phyloP scores from a whole-genome alignment of 2,888 invertebrate species.

The Zygothrica quintamaculata region DNA sequence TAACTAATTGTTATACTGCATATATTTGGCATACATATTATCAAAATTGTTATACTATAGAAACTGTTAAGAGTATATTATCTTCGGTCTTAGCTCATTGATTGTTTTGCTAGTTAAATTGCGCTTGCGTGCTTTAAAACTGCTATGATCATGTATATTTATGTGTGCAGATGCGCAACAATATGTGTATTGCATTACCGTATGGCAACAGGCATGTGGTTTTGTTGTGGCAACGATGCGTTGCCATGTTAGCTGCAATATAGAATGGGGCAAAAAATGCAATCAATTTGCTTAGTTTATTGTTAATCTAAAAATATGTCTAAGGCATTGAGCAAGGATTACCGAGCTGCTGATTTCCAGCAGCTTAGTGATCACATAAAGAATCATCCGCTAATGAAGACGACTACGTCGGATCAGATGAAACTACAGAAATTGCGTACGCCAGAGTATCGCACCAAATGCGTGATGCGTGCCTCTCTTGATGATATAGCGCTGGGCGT shows the following conservation, averaged over 20 bases:
- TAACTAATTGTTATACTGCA: no score
- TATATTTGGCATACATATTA: no score
- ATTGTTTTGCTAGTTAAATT: conserved; percentile 18
- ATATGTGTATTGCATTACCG: conserved; percentile 35
- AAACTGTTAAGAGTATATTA: conserved; percentile 9
- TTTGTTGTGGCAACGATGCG: conserved; percentile 61
- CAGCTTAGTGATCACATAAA: conserved; percentile 58
- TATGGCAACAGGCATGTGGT: conserved; percentile 43
- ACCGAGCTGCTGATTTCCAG: conserved; percentile 64
- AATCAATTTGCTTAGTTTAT: neutral
- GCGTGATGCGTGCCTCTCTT: conserved; percentile 70
- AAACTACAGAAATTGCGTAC: conserved; percentile 57
- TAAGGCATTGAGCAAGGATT: conserved; percentile 52
- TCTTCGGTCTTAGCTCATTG: conserved; percentile 11
- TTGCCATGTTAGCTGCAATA: conserved; percentile 54
- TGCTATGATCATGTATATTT: conserved; percentile 60
- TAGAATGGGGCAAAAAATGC: conserved; percentile 14
- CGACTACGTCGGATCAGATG: conserved; percentile 27
- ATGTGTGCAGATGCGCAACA: conserved; percentile 59
- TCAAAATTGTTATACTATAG: no score
- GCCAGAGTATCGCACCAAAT: conserved; percentile 67
- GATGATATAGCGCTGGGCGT: conserved; percentile 72
- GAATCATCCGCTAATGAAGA: conserved; percentile 65
- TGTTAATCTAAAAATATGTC: conserved; percentile 40
- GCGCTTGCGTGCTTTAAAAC: conserved; percentile 61